Evolutionary conservation across 2,797 vertebrate genomes (phyloP), one percentile per base, ranked within the genome.

Genomic region (Pelochelys cantorii): DNA sequence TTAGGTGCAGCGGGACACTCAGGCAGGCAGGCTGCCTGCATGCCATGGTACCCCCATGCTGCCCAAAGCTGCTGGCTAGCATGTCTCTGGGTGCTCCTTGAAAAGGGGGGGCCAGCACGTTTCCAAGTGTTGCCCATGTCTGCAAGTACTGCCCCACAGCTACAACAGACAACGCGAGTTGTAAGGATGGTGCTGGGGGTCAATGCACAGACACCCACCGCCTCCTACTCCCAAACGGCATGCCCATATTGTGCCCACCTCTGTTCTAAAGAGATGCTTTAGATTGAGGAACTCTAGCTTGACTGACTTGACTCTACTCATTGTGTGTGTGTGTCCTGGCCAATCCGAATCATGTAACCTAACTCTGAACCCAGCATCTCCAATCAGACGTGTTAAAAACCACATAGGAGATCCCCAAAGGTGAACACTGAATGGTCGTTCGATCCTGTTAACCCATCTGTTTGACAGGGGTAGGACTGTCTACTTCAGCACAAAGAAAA

Each of bases 401-500:
- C 59, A 56, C 87, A 83, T 77, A 89, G 15, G 91, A 95, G 78
- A 23, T 89, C 87, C 22, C 79, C 22, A 57, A n/a, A 81, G 75
- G 62, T 29, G 48, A 94, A 18, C 22, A n/a, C 48, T 92, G 93
- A 96, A 86, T 93, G 37, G 94, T 22, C 34, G 42, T 57, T 92
- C 92, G 95, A 86, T 94, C 77, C 94, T 56, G 7, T 75, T 84
- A 68, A 79, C 81, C 5, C 77, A 65, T 87, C 83, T 59, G 59
- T 77, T 75, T 29, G 62, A 65, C 65, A 86, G 85, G 82, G 85
- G 91, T 93, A 48, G 82, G 4, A 93, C 75, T 96, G 88, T 91
- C 95, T 95, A 71, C 79, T 94, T 93, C 95, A 93, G 89, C 92
- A 48, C 4, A n/a, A 81, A n/a, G 92, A 91, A 82, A 62, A 59